A percentile compares a stretch with the other conserved stretches of the same genome.
Conservation (phyloP, 2,113 vertebrate genomes). For the Hucho hucho region DNA sequence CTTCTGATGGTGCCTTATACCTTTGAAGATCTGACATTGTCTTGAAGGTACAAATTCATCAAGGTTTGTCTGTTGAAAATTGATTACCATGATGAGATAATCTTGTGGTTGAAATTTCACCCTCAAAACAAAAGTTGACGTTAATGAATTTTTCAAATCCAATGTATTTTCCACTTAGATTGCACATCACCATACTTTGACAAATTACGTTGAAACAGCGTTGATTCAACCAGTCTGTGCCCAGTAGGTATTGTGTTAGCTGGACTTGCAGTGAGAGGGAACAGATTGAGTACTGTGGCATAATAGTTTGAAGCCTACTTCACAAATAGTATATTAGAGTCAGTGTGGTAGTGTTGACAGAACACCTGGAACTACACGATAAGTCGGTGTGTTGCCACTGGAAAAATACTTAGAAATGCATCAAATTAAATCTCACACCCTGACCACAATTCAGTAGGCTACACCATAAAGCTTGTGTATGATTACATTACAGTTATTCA, state of each 20-base stretch:
- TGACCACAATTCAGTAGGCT: neutral
- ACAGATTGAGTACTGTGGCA: neutral
- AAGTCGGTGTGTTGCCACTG: neutral
- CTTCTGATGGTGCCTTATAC: no score
- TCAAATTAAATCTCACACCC: neutral
- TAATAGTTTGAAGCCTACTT: neutral
- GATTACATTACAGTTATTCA: neutral
- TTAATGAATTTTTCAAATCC: no score
- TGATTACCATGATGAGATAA: no score
- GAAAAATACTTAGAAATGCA: neutral
- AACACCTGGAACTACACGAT: neutral
- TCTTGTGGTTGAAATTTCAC: no score
- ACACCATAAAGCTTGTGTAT: neutral
- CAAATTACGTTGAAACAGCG: neutral
- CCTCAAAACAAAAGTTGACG: no score
- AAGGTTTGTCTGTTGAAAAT: no score
- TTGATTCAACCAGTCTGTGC: neutral
- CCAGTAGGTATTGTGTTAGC: neutral
- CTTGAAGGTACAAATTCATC: no score
- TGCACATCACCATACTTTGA: no score
- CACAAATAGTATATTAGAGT: neutral
- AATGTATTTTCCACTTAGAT: no score
- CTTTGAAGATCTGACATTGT: no score
- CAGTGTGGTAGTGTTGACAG: neutral
- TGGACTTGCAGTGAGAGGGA: neutral